Evolutionary conservation across 2,888 invertebrate species (phyloP), one percentile per base, ranked within the genome.

Genomic region (Drosophila peninsularis): DNA sequence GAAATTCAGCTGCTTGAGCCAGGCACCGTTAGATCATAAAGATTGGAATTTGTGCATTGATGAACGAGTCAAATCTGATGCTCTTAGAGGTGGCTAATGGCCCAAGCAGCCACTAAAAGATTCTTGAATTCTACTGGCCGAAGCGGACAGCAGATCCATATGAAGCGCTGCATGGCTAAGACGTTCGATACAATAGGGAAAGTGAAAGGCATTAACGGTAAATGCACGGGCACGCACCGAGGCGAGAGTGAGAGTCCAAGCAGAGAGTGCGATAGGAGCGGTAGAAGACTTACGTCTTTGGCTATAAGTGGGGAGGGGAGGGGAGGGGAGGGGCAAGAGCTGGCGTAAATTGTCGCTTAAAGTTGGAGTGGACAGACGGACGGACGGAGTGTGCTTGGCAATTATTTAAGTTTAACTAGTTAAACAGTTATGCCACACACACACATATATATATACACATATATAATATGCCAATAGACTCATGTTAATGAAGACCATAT

Each of bases 151-250:
- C 17, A 37, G 37, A 19, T 44, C 24, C 44, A 44, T 44, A 27
- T 1, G n/a, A 11, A 27, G 27, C n/a, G 5, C 27, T 9, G n/a
- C 4, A 6, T 21, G 37, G 21, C 30, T 19, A 53, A 44, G 34
- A 37, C 41, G 37, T 27, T 47, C 50, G 42, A 52, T 44, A 62
- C 68, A 69, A 68, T 73, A 63, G 71, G 66, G 60, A 83, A 78
- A 84, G 84, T 83, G 84, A 84, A 82, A 83, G 81, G 80, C 63
- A 47, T 66, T 73, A 82, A 79, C 80, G 76, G 74, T 73, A 58
- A 17, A 60, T 49, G 60, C 47, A 55, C 52, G 66, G 44, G 24
- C 44, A 24, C 45, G 45, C 45, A 45, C n/a, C 24, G 47, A 14
- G 13, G 27, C 61, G 58, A 66, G 61, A 64, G 63, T 47, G 60